Evolutionary conservation across 2,797 vertebrate species (phyloP), one percentile per base, ranked within the genome.

Genomic region (Enteromius paludinosus): DNA sequence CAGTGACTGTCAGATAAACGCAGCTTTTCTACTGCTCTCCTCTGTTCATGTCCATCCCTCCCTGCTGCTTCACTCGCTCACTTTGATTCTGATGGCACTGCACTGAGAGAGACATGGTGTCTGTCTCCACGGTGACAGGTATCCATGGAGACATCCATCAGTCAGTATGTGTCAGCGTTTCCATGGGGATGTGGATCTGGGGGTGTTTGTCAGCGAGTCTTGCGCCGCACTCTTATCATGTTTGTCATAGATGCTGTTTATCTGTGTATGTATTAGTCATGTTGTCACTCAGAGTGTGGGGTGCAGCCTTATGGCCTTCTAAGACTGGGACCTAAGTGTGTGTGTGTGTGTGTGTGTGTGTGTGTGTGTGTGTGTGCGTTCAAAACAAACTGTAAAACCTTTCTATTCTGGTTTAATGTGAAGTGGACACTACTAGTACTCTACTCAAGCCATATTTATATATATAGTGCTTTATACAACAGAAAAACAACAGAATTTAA

Each of bases 81-180:
- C 79, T 84, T 86, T 65, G 87, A 87, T 90, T 90, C 82, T 68
- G 88, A 82, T 83, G 90, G 86, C 87, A 54, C 69, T 38, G 87
- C 79, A 85, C 86, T 78, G 89, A 71, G 84, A 86, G 87, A 91
- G 90, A 91, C 92, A 68, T 64, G 30, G 92, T 92, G 91, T 92
- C 92, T 88, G 90, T 87, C 85, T 86, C 92, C 90, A 87, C 74
- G 82, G 91, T 89, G 92, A 92, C 90, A 84, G 89, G 93, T 93
- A 90, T 91, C 94, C 93, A 92, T 92, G 92, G 94, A 93, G 92
- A 94, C 87, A 91, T 93, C 92, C 90, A 91, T 95, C 94, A 92
- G 90, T 92, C 90, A 91, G 92, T 88, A 87, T 78, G 82, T 88
- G 92, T 90, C 89, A 83, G 91, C 76, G 92, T 90, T 90, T 88